Evolutionary conservation across 2,888 invertebrate species (phyloP), one percentile per base, ranked within the genome.

Genomic region (Hybos culiciformis): DNA sequence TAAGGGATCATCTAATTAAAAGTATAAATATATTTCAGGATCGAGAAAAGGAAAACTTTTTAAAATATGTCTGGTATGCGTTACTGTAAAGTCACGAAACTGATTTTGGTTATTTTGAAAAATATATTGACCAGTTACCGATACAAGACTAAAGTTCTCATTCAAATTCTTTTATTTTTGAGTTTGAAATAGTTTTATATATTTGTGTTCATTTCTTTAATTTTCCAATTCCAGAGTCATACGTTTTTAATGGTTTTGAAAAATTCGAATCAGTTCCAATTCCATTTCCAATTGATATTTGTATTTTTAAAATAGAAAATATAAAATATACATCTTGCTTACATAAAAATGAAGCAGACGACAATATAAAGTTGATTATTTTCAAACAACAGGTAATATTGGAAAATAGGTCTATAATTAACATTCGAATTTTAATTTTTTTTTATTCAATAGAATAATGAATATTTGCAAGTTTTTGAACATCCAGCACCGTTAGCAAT

Each of bases 281-380:
- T 18, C 46, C 54, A 20, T 65, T 62, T 53, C 67, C 70, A 5
- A 54, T 59, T 53, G 70, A 73, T 53, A 64, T 71, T 39, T 64
- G 67, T 47, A 50, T 72, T 31, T 60, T 71, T 43, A 52, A 61
- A 33, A 54, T 69, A 36, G 55, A 61, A 2, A 50, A 51, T 6
- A 43, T 52, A 0, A 65, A 62, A 58, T 71, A 67, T 55, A 67
- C 67, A 1, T 64, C 61, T 4, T 50, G 59, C 7, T 44, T 64
- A 48, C 61, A 65, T 52, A 51, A 54, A 26, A 56, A 55, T 44
- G 52, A 44, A 21, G n/a, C n/a, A n/a, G 52, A 54, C n/a, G 56
- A 57, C 5, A 44, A 49, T 19, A 55, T 51, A 31, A 54, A 61
- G 21, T 62, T 57, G 44, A 51, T 56, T 3, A 51, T 65, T 2